These are phyloP conservation scores for Eira barbara DNA, from an alignment of 2,113 vertebrate genomes.

Conservation along the genomic window DNA sequence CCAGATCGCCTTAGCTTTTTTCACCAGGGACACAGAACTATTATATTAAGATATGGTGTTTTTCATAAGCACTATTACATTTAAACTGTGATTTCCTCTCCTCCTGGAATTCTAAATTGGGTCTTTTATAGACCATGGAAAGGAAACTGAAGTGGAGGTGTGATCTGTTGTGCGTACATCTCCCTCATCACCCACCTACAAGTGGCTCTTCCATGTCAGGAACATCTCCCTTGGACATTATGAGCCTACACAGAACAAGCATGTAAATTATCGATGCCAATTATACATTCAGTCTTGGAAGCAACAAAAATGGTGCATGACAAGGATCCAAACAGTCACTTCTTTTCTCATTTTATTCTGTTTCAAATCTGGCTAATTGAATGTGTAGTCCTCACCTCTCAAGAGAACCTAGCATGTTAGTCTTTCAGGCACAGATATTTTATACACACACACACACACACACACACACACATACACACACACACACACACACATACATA, in stretches of 20 bases:
- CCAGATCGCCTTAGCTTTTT: not conserved
- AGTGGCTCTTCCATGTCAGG: not conserved
- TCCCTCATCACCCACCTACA: not conserved
- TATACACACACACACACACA: too few relatives aligned
- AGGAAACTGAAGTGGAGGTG: not conserved
- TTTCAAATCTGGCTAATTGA: not conserved
- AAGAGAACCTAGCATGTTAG: not conserved
- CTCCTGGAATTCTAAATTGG: not conserved
- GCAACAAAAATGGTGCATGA: not conserved
- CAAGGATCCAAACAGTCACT: not conserved
- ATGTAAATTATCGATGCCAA: not conserved
- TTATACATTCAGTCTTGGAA: not conserved
- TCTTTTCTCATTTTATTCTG: not conserved
- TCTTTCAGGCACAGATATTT: not conserved
- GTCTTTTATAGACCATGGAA: not conserved
- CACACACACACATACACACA: too few relatives aligned
- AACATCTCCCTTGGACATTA: not conserved
- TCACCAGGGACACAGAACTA: not conserved
- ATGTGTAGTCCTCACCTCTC: not conserved
- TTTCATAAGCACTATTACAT: not conserved
- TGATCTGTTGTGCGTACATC: not conserved
- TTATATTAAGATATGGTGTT: not conserved
- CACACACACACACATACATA: accelerated
- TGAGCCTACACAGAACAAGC: not conserved
- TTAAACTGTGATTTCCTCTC: not conserved